Base-by-base conservation (phyloP, 2,797 vertebrate genomes). In the Sarcophilus harrisii region DNA sequence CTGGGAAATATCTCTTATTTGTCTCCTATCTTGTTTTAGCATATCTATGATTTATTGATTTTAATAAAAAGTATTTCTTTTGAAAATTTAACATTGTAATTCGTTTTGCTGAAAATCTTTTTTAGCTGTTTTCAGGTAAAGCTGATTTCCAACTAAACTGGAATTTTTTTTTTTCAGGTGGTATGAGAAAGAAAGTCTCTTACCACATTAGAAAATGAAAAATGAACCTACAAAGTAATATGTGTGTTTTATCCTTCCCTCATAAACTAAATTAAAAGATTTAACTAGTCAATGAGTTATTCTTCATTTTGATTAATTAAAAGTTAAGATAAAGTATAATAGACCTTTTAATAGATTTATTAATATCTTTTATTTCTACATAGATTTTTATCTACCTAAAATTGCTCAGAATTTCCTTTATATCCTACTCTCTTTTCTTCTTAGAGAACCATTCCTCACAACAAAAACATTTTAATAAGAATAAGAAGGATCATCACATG, bases 1-100 rank as follows among this genome's bases (percentile, higher is more conserved):
- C 91, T 97, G 49, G 92, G 90, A 95, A 95, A 97, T 95, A 66
- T 62, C 91, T 30, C 94, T 96, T 90, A 96, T 93, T 96, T 97
- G 90, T 93, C 91, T 89, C 9, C 95, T 97, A 95, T 95, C 97
- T 97, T 96, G 93, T 94, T 97, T 60, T 96, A 73, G 73, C 62
- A 95, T 97, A 94, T 97, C 92, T 97, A 45, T 92, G 81, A 59
- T 90, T 93, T 94, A 94, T 45, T 45, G 21, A 95, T 60, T 94
- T 94, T 91, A 94, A 87, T 87, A 38, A 24, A 87, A 24, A n/a
- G 21, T 49, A 87, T 49, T 87, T 87, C 10, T 45, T 27, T 1
- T 24, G 21, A 87, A 87, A 87, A 87, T 45, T 81, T 81, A 45
- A 45, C 8, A 91, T 94, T 66, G 94, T 95, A 95, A 96, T 93